Conservation (phyloP, 2,797 vertebrate species). For the Epinephelus coioides region DNA sequence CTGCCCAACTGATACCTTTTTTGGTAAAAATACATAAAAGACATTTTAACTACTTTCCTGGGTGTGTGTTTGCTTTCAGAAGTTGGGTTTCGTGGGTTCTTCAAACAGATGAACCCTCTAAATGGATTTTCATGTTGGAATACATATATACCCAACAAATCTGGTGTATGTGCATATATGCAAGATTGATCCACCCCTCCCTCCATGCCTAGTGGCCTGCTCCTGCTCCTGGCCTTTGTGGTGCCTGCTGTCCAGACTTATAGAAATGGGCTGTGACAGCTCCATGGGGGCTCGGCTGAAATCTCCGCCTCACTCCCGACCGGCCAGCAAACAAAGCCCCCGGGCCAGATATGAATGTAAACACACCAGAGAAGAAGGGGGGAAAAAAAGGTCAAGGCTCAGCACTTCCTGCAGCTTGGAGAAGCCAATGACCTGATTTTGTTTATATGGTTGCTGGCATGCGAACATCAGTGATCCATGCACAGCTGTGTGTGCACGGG, state of each 20-base stretch:
- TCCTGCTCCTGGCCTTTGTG: conserved; percentile 17
- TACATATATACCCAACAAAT: background rate
- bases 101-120: background rate
- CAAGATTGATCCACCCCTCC: conserved; percentile 7
- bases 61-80: background rate
- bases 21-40: conserved; percentile 26
- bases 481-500: conserved; percentile 42
- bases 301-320: conserved; percentile 45
- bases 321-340: conserved; percentile 47
- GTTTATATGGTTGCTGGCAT: conserved; percentile 57
- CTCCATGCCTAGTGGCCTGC: conserved; percentile 11
- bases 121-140: background rate
- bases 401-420: conserved; percentile 66
- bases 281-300: conserved; percentile 31
- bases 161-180: background rate
- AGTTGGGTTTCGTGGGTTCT: background rate
- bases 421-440: conserved; percentile 76
- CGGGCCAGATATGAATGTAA: conserved; percentile 49
- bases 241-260: conserved; percentile 14
- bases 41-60: background rate
- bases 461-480: conserved; percentile 65
- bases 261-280: conserved; percentile 45
- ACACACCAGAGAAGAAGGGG: conserved; percentile 39
- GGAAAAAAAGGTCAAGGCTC: conserved; percentile 58
- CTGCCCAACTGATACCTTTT: conserved; percentile 39